These are phyloP conservation scores for Anolis sagrei DNA, from an alignment of 2,113 vertebrate species.

Conservation along the genomic window DNA sequence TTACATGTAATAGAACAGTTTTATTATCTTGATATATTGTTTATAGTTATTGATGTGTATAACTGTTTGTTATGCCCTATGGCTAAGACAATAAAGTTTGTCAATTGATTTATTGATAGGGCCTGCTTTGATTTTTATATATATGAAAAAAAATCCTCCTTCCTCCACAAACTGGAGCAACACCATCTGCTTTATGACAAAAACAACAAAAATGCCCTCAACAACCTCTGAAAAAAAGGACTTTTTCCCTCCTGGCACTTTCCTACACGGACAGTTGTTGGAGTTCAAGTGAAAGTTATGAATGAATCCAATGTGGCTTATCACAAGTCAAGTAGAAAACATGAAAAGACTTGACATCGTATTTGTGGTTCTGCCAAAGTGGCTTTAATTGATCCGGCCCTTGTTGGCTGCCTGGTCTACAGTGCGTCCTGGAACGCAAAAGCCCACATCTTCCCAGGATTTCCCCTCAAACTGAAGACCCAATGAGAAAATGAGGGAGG, in stretches of 20 bases:
- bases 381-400: constrained; percentile 31
- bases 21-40: constrained; percentile 25
- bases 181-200: neutral
- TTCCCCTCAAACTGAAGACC: neutral
- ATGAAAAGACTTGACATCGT: neutral
- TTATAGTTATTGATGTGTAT: constrained; percentile 10
- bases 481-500: neutral
- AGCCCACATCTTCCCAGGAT: neutral
- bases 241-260: neutral
- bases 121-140: constrained; percentile 6
- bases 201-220: neutral
- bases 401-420: neutral
- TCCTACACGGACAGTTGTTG: fast-evolving
- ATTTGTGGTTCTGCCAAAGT: neutral
- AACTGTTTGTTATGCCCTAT: constrained; percentile 2
- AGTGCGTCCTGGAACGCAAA: neutral
- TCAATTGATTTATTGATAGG: neutral
- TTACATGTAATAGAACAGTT: neutral
- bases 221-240: neutral
- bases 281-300: neutral
- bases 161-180: neutral
- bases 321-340: neutral
- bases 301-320: neutral
- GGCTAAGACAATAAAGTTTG: neutral
- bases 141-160: neutral